Evolutionary conservation across 2,888 invertebrate genomes (phyloP).

Genomic region (Protophormia terraenovae): DNA sequence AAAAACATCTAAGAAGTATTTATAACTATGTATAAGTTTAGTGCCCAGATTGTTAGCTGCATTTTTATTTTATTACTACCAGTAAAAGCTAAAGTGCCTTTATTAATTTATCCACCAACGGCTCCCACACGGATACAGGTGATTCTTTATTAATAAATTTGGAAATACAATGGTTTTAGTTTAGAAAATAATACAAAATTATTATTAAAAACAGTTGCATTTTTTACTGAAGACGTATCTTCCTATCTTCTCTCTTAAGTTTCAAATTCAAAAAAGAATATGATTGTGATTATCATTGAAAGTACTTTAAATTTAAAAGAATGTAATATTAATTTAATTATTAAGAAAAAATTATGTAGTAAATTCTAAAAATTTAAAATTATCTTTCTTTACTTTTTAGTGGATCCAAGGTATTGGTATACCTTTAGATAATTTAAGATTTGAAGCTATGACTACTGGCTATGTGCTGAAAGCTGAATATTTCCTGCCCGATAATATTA

Average conservation of each 20-base stretch:
- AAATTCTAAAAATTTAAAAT: background rate
- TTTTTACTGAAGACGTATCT: too few relatives aligned
- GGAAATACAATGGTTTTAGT: too few relatives aligned
- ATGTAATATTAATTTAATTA: too few relatives aligned
- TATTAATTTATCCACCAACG: conserved; percentile 77
- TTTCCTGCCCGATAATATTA: conserved; percentile 75
- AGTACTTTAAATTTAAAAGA: too few relatives aligned
- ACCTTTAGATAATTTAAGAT: conserved; percentile 77
- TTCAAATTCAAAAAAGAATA: too few relatives aligned
- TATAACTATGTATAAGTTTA: conserved; percentile 11
- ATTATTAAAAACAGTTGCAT: too few relatives aligned
- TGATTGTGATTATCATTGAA: too few relatives aligned
- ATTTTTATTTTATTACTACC: conserved; percentile 17
- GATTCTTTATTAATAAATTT: conserved; percentile 4
- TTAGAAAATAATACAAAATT: background rate
- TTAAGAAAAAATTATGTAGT: too few relatives aligned
- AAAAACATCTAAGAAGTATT: too few relatives aligned
- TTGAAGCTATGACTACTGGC: conserved; percentile 79
- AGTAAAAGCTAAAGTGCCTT: conserved; percentile 57
- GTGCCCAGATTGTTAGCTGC: background rate
- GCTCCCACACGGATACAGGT: conserved; percentile 79
- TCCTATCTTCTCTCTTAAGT: too few relatives aligned
- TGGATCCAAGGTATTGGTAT: conserved; percentile 79
- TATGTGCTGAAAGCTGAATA: conserved; percentile 79
- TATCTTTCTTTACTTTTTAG: conserved; percentile 64